Conservation (phyloP, 2,797 vertebrate genomes). For the Carduelis carduelis region DNA sequence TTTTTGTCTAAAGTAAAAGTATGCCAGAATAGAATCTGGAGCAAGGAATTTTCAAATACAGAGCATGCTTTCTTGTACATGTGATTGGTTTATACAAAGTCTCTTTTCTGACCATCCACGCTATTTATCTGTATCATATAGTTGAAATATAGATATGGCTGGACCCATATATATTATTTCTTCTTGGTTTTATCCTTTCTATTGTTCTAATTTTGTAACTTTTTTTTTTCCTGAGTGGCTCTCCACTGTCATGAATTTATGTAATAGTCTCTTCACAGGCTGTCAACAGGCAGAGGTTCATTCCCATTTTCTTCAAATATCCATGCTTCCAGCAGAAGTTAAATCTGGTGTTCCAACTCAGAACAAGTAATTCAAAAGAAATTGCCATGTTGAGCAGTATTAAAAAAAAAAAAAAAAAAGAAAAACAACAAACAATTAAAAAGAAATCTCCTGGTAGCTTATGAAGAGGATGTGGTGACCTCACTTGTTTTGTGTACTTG, state of each 20-base stretch:
- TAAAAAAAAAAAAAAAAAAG: fast-evolving
- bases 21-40: conserved; percentile 62
- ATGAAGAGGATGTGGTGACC: conserved; percentile 52
- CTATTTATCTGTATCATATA: conserved; percentile 21
- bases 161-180: conserved; percentile 53
- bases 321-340: conserved; percentile 43
- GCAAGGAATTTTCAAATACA: conserved; percentile 45
- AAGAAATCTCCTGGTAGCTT: conserved; percentile 23
- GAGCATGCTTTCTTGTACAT: background rate
- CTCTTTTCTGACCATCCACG: background rate
- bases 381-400: background rate
- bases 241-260: conserved; percentile 39
- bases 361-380: background rate
- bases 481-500: conserved; percentile 48
- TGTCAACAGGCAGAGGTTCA: conserved; percentile 40
- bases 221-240: conserved; percentile 15
- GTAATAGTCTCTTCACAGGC: conserved; percentile 6
- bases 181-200: background rate
- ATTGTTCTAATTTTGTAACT: background rate
- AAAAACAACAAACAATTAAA: no score
- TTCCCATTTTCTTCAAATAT: conserved; percentile 36
- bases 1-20: background rate
- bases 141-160: conserved; percentile 36
- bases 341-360: conserved; percentile 3
- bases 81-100: background rate